Base-by-base conservation (phyloP, 2,888 invertebrate species). In the Temnothorax unifasciatus region DNA sequence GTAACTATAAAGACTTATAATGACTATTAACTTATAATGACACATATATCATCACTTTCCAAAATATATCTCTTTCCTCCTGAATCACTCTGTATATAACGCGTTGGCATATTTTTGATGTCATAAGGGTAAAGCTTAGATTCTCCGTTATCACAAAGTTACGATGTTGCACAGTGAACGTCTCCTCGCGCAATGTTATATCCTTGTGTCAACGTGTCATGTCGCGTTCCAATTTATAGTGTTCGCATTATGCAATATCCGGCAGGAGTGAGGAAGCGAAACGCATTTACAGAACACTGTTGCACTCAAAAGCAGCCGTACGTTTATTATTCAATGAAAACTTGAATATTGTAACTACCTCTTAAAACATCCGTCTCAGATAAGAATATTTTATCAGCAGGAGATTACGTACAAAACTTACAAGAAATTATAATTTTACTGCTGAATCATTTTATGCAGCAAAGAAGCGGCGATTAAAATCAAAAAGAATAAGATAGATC, bases 71-170 rank as follows among this genome's bases (percentile, higher is more conserved):
- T 13, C 15, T 66, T 41, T 41, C 21, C 3, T 64, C 15, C 8
- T 44, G 8, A 66, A 75, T 63, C 38, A 50, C 15, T 15, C 13
- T 52, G 25, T 38, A 25, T 29, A 59, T 38, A 47, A 41, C 47
- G 8, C 18, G 69, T 11, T 47, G 34, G 47, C 25, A 61, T n/a
- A 81, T 81, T 81, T 81, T 81, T 81, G 79, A 81, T 73, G 73
- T n/a, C n/a, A 50, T 59, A 73, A 47, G 71, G 38, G 57, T 44
- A 69, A 57, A 77, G 79, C 73, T 47, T 9, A 38, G 59, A 81
- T 81, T 71, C 73, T 81, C 79, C 59, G 73, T 73, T 81, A 81
- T 81, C 79, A 73, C 79, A 81, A 81, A 81, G 73, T 81, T 81
- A 81, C 79, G 79, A 18, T 73, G 59, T 81, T 61, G 79, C 79